Base-by-base conservation (phyloP, 2,888 invertebrate genomes). In the Dicycla oo region DNA sequence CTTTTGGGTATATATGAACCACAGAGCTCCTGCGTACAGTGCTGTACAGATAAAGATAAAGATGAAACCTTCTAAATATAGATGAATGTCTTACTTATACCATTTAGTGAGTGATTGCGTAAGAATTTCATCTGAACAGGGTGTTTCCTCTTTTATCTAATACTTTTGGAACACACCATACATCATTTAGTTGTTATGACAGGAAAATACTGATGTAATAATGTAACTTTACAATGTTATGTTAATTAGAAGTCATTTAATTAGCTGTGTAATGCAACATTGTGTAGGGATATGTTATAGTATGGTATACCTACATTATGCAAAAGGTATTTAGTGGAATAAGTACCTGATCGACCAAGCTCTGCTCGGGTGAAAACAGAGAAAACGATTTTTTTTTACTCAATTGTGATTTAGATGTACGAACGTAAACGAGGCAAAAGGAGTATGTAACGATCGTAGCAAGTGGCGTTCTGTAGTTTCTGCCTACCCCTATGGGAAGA, bases 241-340 rank as follows among this genome's bases (percentile, higher is more conserved):
- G 51, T 40, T 40, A 58, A 69, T 45, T 58, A 34, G 18, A 5
- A 40, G 49, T 58, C 20, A 30, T 57, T 69, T 13, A 58, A 58
- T 77, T 77, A 69, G 40, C 2, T 47, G 18, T 40, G 18, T 60
- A 54, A n/a, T 76, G 38, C 51, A 45, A 76, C 6, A 47, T 26
- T 75, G 20, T 40, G 18, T 10, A 7, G 15, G 11, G 43, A 20
- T 26, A 34, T 34, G 26, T 0, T n/a, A 18, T 38, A 26, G 2
- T 30, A 38, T 45, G 15, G 38, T 20, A 54, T 40, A 15, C 23
- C 20, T 40, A 20, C 20, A 30, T n/a, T 58, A 49, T 20, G 18
- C 23, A 26, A 43, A 43, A 62, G 43, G 49, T 15, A 62, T 43
- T 73, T 18, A n/a, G n/a, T n/a, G n/a, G n/a, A n/a, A n/a, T n/a